Evolutionary conservation across 2,888 invertebrate genomes (phyloP).

Genomic region (Pristionchus arcanus): DNA sequence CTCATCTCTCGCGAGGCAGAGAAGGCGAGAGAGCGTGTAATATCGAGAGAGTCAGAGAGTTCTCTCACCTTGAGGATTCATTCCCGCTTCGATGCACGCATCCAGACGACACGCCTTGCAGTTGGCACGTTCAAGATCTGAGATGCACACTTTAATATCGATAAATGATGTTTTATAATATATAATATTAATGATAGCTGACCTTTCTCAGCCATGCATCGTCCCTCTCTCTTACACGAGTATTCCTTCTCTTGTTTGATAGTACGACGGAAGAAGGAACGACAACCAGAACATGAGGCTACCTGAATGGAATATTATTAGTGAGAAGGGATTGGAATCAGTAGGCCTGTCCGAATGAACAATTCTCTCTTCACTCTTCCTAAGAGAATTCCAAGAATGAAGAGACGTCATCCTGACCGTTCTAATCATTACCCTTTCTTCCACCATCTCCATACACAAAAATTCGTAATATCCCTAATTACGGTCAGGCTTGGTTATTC

Average conservation of each 20-base stretch:
- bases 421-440: too few species aligned
- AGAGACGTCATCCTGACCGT: not conserved
- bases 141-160: not conserved
- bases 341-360: not conserved
- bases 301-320: not conserved
- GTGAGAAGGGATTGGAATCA: too few species aligned
- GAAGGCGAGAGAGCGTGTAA: not conserved
- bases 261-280: constrained; percentile 51
- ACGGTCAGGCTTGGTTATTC: too few species aligned
- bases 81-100: constrained; percentile 30
- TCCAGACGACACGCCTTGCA: constrained; percentile 35
- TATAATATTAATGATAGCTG: not conserved
- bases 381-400: too few species aligned
- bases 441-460: not conserved
- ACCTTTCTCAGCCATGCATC: constrained; percentile 2
- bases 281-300: constrained; percentile 47
- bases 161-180: not conserved
- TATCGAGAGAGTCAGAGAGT: not conserved
- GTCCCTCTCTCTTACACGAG: constrained; percentile 38
- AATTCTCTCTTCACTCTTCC: too few species aligned
- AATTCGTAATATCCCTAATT: not conserved
- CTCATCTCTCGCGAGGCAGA: not conserved
- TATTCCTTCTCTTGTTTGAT: constrained; percentile 23
- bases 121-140: not conserved
- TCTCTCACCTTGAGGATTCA: constrained; percentile 39